phyloP scores from a whole-genome alignment of 2,113 vertebrate genomes.

The Chaetops frenatus region DNA sequence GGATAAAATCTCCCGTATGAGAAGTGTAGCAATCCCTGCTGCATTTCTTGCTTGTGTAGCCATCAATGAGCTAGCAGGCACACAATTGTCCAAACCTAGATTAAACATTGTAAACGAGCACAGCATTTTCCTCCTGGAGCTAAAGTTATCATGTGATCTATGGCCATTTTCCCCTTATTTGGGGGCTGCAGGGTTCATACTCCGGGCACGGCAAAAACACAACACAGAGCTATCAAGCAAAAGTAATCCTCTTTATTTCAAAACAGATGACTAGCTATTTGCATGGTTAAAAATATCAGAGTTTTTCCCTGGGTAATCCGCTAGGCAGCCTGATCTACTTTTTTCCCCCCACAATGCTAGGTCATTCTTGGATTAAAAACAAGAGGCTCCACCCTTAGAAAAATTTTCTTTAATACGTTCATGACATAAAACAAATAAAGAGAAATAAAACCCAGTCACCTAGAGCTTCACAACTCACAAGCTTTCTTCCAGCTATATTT shows the following conservation, averaged over 20 bases:
- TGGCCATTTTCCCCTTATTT: conserved; percentile 31
- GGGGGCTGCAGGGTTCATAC: conserved; percentile 50
- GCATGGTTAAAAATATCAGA: conserved; percentile 71
- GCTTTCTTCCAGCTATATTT: neutral
- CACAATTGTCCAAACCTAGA: neutral
- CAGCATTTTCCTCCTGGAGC: neutral
- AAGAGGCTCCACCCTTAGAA: conserved; percentile 17
- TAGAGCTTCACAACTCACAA: neutral
- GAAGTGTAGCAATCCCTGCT: neutral
- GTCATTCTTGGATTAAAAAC: conserved; percentile 58
- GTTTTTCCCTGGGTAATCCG: conserved; percentile 66
- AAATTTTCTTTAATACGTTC: neutral
- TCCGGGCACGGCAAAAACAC: conserved; percentile 48
- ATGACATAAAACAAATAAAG: neutral
- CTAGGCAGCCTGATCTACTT: conserved; percentile 54
- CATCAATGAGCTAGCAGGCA: neutral
- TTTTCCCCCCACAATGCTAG: neutral
- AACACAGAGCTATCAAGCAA: conserved; percentile 51
- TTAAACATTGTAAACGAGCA: conserved; percentile 18
- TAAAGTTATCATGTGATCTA: conserved; percentile 1
- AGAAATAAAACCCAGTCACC: neutral
- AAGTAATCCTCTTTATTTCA: conserved; percentile 71
- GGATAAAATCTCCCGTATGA: neutral
- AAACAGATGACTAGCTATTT: conserved; percentile 71
- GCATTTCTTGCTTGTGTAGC: neutral